These are phyloP conservation scores for Chaenodraco wilsoni DNA, from an alignment of 2,797 vertebrate species.

Conservation along the genomic window DNA sequence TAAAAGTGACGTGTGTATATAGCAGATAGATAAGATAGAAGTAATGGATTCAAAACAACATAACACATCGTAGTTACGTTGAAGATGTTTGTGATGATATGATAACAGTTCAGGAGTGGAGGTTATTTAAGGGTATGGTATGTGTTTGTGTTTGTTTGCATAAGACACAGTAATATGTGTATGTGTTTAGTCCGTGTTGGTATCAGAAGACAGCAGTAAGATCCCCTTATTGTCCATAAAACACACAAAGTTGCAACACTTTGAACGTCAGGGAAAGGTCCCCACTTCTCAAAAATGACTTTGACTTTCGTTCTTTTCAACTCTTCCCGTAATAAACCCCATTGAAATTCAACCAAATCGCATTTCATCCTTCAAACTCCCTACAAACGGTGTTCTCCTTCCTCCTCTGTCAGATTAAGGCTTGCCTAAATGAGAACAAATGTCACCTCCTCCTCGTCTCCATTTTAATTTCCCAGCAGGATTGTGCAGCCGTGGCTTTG, in stretches of 20 bases:
- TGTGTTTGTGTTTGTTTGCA: too few species aligned
- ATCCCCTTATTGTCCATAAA: too few species aligned
- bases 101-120: too few species aligned
- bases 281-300: conserved; percentile 14
- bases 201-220: too few species aligned
- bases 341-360: conserved; percentile 55
- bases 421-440: conserved; percentile 74
- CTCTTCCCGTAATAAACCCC: conserved; percentile 34
- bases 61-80: too few species aligned
- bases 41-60: too few species aligned
- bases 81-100: too few species aligned
- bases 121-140: too few species aligned
- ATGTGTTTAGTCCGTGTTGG: too few species aligned
- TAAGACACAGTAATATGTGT: too few species aligned
- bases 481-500: conserved; percentile 50
- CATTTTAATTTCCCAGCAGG: conserved; percentile 78
- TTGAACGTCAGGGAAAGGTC: conserved; percentile 19
- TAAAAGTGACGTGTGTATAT: too few species aligned
- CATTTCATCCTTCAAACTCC: conserved; percentile 59
- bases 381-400: conserved; percentile 25
- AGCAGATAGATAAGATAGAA: too few species aligned
- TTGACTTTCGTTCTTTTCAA: conserved; percentile 16
- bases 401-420: conserved; percentile 62
- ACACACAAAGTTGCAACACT: background rate
- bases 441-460: conserved; percentile 62